Base-by-base conservation (phyloP, 2,113 vertebrate genomes). In the Poeciliopsis turrubarensis region DNA sequence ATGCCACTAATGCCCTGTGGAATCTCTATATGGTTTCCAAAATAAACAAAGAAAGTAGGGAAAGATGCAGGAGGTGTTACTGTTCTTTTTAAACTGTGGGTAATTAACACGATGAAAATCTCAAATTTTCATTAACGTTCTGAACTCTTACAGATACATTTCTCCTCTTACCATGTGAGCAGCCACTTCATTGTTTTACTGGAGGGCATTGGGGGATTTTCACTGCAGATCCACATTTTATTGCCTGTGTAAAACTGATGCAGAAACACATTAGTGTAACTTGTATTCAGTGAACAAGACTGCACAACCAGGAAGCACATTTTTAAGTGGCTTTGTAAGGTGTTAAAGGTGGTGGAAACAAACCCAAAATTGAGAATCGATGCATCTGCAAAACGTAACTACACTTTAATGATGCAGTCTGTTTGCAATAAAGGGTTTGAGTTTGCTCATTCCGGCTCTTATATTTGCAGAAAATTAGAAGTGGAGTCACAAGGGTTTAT, bases 391-490 rank as follows among this genome's bases (percentile, higher is more conserved):
- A 65, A 72, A 32, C 68, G 25, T 41, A 47, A 27, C 25, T 60
- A 25, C 63, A 61, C 27, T 72, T 68, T 64, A 61, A 22, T 39
- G 62, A 61, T 66, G 22, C 3, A 44, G 22, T 65, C 8, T 77
- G 22, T 60, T 25, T 31, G 30, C 17, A 4, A 25, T 19, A 65
- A 65, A 65, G 61, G 17, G 22, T 31, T 4, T 39, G 54, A 44
- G 62, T 65, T 74, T 77, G 74, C 85, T 86, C 81, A 15, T 41
- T 34, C 62, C 83, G 73, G 69, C 78, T 60, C 17, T 51, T 62
- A 57, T 70, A 65, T 29, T 74, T 65, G 39, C n/a, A 80, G 70
- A 62, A 54, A 72, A 67, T 76, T 44, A 80, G 61, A 69, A 71
- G 27, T 44, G 37, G 57, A 76, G 68, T 62, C 62, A 73, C 30